Percentiles rank a stretch among this genome's conserved stretches.
These are phyloP conservation scores for Dolichopus griseipennis DNA, from an alignment of 2,888 invertebrate species.

Conservation along the genomic window DNA sequence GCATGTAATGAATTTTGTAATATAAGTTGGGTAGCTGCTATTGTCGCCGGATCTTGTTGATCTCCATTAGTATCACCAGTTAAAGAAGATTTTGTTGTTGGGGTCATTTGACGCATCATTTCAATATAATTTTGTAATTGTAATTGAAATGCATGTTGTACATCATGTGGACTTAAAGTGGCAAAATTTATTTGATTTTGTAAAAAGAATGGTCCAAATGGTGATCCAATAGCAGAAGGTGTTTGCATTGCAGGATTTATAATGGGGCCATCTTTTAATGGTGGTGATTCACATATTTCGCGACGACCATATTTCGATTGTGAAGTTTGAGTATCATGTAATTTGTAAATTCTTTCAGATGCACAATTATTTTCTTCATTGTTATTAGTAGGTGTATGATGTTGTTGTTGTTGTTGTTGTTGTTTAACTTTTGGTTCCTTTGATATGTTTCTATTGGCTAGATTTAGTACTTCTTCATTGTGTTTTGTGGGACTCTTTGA, in stretches of 20 bases:
- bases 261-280: constrained; percentile 10
- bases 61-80: background rate
- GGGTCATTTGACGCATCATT: constrained; percentile 30
- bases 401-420: background rate
- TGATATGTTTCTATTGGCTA: constrained; percentile 9
- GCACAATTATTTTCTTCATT: background rate
- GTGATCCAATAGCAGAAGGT: constrained; percentile 31
- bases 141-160: constrained; percentile 40
- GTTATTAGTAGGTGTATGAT: background rate
- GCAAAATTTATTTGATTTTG: constrained; percentile 33
- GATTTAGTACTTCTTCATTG: constrained; percentile 1
- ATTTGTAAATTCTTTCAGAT: constrained; percentile 1
- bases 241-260: constrained; percentile 23
- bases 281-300: background rate
- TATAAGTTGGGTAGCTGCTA: constrained; percentile 55
- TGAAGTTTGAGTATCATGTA: background rate
- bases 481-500: background rate
- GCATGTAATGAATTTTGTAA: constrained; percentile 67
- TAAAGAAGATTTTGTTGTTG: background rate
- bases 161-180: constrained; percentile 30
- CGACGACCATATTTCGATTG: background rate
- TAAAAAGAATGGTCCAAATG: constrained; percentile 32
- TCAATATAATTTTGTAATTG: constrained; percentile 41
- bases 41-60: constrained; percentile 1
- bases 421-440: background rate